These are phyloP conservation scores for Petrocephalus schoutedeni DNA, from an alignment of 2,797 vertebrate species.

Conservation along the genomic window DNA sequence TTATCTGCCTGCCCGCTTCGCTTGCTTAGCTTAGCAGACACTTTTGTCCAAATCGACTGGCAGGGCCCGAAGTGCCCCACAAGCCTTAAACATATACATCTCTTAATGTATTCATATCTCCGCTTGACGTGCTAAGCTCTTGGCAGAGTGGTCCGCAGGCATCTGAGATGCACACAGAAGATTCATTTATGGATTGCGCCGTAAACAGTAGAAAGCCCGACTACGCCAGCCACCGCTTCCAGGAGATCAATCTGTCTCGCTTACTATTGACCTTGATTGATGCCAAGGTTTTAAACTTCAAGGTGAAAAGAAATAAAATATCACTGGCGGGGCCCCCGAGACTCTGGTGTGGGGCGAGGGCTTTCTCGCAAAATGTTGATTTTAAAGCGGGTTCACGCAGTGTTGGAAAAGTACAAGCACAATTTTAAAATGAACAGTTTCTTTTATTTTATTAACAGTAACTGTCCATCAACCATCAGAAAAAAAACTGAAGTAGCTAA, in stretches of 20 bases:
- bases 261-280: constrained; percentile 48
- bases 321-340: constrained; percentile 45
- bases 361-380: constrained; percentile 11
- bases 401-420: background rate
- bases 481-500: constrained; percentile 48
- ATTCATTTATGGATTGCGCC: constrained; percentile 22
- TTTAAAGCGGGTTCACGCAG: background rate
- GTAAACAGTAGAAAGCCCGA: constrained; percentile 29
- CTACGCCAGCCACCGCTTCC: constrained; percentile 20
- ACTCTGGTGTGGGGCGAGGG: constrained; percentile 18
- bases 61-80: background rate
- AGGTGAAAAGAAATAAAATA: constrained; percentile 41
- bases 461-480: constrained; percentile 58
- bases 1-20: background rate
- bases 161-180: constrained; percentile 1
- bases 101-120: background rate
- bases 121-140: background rate
- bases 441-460: constrained; percentile 40
- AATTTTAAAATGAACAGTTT: background rate
- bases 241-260: constrained; percentile 36
- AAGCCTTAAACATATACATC: background rate
- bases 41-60: constrained; percentile 7
- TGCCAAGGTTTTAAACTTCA: constrained; percentile 44
- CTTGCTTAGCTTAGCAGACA: background rate
- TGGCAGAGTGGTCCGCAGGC: background rate